A percentile compares a stretch with the other conserved stretches of the same genome.
These are phyloP conservation scores for Cariama cristata DNA, from an alignment of 2,113 vertebrate species.

Conservation along the genomic window DNA sequence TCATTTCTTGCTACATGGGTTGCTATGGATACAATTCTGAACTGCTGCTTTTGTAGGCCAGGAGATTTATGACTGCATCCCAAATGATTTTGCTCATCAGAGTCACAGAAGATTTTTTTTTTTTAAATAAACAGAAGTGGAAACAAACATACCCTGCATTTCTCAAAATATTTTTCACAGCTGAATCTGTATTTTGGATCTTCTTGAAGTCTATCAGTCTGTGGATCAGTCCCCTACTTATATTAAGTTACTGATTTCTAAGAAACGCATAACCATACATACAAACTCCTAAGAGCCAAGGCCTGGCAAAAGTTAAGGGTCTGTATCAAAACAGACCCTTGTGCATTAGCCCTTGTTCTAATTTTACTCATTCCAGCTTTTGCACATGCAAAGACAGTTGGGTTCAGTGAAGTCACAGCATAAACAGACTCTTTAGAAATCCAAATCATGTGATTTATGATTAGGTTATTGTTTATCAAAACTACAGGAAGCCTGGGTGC, in stretches of 20 bases:
- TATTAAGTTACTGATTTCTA: background rate
- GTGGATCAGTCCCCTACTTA: background rate
- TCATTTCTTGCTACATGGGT: slow-evolving; percentile 67
- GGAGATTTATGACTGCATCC: slow-evolving; percentile 62
- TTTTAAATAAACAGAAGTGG: background rate
- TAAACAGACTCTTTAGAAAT: background rate
- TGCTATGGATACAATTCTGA: slow-evolving; percentile 69
- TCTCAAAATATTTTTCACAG: background rate
- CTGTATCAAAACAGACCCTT: background rate
- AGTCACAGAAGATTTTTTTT: background rate
- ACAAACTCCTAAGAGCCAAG: background rate
- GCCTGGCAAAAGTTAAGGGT: background rate
- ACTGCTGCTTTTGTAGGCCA: slow-evolving; percentile 42
- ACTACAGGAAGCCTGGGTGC: slow-evolving; percentile 23
- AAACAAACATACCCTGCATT: slow-evolving; percentile 13
- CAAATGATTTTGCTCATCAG: slow-evolving; percentile 30
- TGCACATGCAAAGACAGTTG: background rate
- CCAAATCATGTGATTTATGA: background rate
- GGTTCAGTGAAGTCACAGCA: background rate
- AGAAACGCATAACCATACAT: background rate
- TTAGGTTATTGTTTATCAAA: slow-evolving; percentile 13
- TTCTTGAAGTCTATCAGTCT: background rate
- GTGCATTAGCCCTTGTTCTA: background rate
- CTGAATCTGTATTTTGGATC: background rate
- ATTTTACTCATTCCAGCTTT: background rate